A percentile compares a stretch with the other conserved stretches of the same genome.
phyloP scores from a whole-genome alignment of 2,113 vertebrate genomes.

The Corythornis vintsioides region DNA sequence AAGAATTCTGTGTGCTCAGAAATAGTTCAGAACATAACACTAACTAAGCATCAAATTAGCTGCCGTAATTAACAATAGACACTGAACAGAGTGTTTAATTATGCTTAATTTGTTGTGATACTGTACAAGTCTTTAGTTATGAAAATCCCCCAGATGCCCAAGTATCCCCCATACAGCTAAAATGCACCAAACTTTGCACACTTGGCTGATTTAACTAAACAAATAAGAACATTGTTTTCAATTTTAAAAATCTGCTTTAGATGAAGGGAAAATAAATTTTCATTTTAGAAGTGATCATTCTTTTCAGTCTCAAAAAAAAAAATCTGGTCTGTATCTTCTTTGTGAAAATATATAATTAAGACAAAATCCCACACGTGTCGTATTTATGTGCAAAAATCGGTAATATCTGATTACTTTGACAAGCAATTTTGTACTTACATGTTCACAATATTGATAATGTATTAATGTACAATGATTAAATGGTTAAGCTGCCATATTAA shows the following conservation, averaged over 20 bases:
- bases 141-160: constrained; percentile 46
- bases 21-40: constrained; percentile 53
- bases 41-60: constrained; percentile 73
- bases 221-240: neutral
- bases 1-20: constrained; percentile 49
- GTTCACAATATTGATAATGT: constrained; percentile 76
- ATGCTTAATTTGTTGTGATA: constrained; percentile 69
- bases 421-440: constrained; percentile 75
- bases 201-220: constrained; percentile 7
- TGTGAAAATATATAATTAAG: constrained; percentile 32
- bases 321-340: neutral
- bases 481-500: constrained; percentile 75
- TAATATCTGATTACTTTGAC: constrained; percentile 75
- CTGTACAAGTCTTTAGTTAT: constrained; percentile 55
- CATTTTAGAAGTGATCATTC: neutral
- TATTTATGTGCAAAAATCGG: constrained; percentile 67
- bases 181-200: constrained; percentile 40
- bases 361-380: constrained; percentile 6
- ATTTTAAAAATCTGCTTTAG: constrained; percentile 17
- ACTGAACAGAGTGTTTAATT: constrained; percentile 71
- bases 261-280: constrained; percentile 12
- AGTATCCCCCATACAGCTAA: constrained; percentile 2
- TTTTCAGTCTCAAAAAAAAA: neutral
- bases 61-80: constrained; percentile 74
- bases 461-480: constrained; percentile 78